Evolutionary conservation across 1,140 invertebrate species (phyloP), one percentile per base, ranked within the genome.

Genomic region (Sitobion miscanthi): DNA sequence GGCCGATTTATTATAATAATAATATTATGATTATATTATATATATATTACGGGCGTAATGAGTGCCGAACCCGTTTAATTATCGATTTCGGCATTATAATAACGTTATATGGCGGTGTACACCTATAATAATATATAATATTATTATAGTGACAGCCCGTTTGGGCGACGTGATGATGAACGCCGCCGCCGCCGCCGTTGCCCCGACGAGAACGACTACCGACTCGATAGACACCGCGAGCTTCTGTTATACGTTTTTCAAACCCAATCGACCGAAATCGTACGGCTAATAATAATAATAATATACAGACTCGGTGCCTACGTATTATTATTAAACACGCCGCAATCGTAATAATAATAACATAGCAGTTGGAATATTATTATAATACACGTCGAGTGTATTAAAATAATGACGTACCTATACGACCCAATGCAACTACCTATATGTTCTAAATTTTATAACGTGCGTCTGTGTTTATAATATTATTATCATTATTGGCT

Each of bases 151-250:
- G 85, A 87, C 85, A 47, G 85, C 30, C 86, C 86, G 86, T 89
- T 54, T 25, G 87, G 87, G 49, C 49, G 87, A 89, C 87, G 86
- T 89, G 87, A 89, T 89, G 87, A 89, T 89, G 87, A 89, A 88
- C 49, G 21, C 87, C 38, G 35, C 57, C 23, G 57, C 57, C 57
- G 25, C 57, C 57, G 57, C 30, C 62, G 57, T 7, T 20, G 85
- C n/a, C 5, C 87, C 87, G n/a, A 35, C 49, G 86, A 52, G 86
- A 35, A 87, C 85, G 23, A 49, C 62, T 77, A 77, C 62, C 62
- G 62, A 8, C 62, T 77, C 4, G 30, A n/a, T 20, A 77, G 62
- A 77, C 62, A 77, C 62, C 86, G 86, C 47, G 47, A 52, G 87
- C 47, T 88, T 88, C 87, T 88, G 87, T 23, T 35, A n/a, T 88